Base-by-base conservation (phyloP, 2,797 vertebrate genomes). In the Dromococcyx pavoninus region DNA sequence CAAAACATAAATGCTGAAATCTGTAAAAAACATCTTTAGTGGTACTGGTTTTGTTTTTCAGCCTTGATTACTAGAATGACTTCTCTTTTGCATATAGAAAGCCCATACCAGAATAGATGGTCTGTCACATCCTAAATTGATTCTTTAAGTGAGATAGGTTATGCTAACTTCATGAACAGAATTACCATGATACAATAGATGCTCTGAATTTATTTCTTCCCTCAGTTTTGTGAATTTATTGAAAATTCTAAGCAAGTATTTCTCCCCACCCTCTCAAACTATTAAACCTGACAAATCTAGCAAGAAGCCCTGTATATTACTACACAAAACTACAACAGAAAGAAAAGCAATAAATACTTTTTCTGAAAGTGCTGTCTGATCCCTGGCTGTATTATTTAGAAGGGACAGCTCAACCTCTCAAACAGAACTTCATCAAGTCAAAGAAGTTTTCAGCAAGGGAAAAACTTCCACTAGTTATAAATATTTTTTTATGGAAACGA, bases 391-490 rank as follows among this genome's bases (percentile, higher is more conserved):
- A 11, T 2, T 4, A 17, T 2, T 5, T 43, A 76, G 57, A 48
- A 79, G 64, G 72, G 6, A 32, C 50, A 69, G 41, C 33, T 71
- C 51, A 56, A 25, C 81, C 93, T 88, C 91, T 92, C 75, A 86
- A 57, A 60, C 78, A 95, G 64, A 95, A 71, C 35, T 84, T 92
- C 86, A 51, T 83, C 44, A 46, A 81, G 33, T 13, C 86, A 85
- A 87, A 82, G 39, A 94, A 98, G 94, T 95, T 91, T 93, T 83
- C 89, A 86, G 86, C 50, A 56, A 46, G 27, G 37, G 60, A 72
- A 94, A 48, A 96, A 96, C 77, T 95, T 94, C 65, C 89, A 48
- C 54, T 61, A 86, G 89, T 95, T 96, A 95, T 79, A 97, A 96
- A 92, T 88, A 67, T 72, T 76, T 88, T 33, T 77, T 65, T 80